A percentile compares a stretch with the other conserved stretches of the same genome.
These are phyloP conservation scores for Hyperopisus bebe DNA, from an alignment of 2,113 vertebrate genomes.

Conservation along the genomic window DNA sequence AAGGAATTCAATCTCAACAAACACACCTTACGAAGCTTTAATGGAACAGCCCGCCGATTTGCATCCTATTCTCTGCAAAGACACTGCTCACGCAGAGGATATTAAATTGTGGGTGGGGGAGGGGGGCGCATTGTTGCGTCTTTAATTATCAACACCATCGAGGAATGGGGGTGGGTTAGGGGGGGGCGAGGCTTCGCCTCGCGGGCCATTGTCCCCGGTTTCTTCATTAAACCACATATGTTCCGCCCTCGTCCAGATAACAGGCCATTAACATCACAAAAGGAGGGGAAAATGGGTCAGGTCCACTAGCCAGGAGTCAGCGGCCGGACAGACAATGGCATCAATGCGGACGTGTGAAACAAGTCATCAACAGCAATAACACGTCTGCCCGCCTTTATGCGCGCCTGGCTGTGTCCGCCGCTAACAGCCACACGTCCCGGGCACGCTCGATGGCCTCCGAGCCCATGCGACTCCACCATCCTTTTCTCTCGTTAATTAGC, in stretches of 20 bases:
- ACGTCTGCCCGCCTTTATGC: conserved; percentile 21
- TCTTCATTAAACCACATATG: conserved; percentile 32
- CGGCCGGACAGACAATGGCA: neutral
- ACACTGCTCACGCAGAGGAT: conserved; percentile 9
- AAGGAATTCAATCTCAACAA: conserved; percentile 14
- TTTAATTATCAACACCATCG: conserved; percentile 45
- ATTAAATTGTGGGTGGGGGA: conserved; percentile 1
- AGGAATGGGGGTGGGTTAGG: conserved; percentile 52
- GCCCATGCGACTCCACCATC: neutral
- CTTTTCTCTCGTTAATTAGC: conserved; percentile 37
- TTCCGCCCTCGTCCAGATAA: conserved; percentile 47
- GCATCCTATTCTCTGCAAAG: conserved; percentile 13
- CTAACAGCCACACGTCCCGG: conserved; percentile 35
- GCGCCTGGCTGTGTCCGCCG: conserved; percentile 36
- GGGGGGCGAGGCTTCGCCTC: conserved; percentile 46
- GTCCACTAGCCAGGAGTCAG: conserved; percentile 48
- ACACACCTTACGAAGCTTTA: conserved; percentile 2
- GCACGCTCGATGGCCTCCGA: conserved; percentile 21
- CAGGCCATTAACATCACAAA: conserved; percentile 60
- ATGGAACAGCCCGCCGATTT: conserved; percentile 11
- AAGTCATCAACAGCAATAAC: conserved; percentile 38
- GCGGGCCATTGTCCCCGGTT: conserved; percentile 51
- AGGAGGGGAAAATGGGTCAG: conserved; percentile 50
- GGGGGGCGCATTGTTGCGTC: conserved; percentile 22
- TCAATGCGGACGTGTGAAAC: conserved; percentile 32